A percentile compares a stretch with the other conserved stretches of the same genome.
phyloP scores from a whole-genome alignment of 2,888 invertebrate genomes.

The Apoderus coryli region DNA sequence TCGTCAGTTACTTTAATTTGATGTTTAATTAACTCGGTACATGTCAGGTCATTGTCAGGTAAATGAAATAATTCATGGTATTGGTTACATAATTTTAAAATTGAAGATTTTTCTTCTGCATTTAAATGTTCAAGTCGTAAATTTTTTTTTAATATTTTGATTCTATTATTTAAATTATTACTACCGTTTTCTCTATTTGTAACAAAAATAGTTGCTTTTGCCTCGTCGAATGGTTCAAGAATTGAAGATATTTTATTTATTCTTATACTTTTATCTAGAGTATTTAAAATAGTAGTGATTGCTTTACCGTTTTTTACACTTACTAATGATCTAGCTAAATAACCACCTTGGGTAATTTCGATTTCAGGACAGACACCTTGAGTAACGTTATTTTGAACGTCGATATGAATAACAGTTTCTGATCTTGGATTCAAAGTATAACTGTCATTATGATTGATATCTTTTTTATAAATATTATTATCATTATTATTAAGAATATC shows the following conservation, averaged over 20 bases:
- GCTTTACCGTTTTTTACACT: slow-evolving; percentile 14
- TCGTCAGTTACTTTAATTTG: slow-evolving; percentile 20
- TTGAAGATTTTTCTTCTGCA: slow-evolving; percentile 15
- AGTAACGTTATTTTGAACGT: slow-evolving; percentile 14
- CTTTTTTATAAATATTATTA: too few species aligned
- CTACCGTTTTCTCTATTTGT: not conserved
- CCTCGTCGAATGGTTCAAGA: slow-evolving; percentile 5
- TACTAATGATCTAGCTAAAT: slow-evolving; percentile 14
- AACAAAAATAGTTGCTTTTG: not conserved
- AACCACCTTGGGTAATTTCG: slow-evolving; percentile 13
- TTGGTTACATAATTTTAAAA: slow-evolving; percentile 15
- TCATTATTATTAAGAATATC: too few species aligned
- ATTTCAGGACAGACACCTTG: slow-evolving; percentile 14
- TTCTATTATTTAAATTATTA: slow-evolving; percentile 4
- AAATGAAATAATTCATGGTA: slow-evolving; percentile 20
- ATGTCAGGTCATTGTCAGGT: slow-evolving; percentile 16
- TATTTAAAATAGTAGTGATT: slow-evolving; percentile 14
- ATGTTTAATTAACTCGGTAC: slow-evolving; percentile 17
- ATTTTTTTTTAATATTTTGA: slow-evolving; percentile 10
- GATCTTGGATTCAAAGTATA: too few species aligned
- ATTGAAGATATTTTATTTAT: slow-evolving; percentile 5
- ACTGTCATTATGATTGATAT: not conserved
- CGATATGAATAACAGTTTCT: slow-evolving; percentile 13
- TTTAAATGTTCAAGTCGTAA: slow-evolving; percentile 17
- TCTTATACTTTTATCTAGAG: slow-evolving; percentile 2